phyloP scores from a whole-genome alignment of 2,113 vertebrate genomes.

The Triplophysa siluroides region DNA sequence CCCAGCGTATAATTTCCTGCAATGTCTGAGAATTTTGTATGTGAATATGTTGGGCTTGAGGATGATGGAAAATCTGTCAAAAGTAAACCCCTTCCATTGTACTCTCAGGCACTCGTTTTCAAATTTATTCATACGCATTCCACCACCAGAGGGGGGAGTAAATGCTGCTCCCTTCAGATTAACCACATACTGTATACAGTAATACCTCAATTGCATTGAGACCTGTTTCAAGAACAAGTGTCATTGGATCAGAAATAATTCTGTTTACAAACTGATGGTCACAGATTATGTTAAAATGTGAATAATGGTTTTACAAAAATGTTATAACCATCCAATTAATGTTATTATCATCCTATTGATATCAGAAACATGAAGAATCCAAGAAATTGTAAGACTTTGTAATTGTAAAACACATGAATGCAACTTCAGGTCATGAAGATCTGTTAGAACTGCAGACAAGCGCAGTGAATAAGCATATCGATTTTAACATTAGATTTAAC shows the following conservation, averaged over 20 bases:
- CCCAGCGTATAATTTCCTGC: background rate
- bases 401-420: background rate
- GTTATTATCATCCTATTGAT: slow-evolving; percentile 27
- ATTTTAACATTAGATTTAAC: background rate
- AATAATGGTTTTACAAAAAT: slow-evolving; percentile 17
- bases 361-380: slow-evolving; percentile 42
- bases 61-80: slow-evolving; percentile 32
- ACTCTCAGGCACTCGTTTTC: slow-evolving; percentile 53
- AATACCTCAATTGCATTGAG: slow-evolving; percentile 46
- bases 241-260: slow-evolving; percentile 2
- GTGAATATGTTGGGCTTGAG: slow-evolving; percentile 3
- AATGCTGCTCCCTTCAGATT: background rate
- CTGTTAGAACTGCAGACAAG: slow-evolving; percentile 35
- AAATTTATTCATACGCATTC: slow-evolving; percentile 14
- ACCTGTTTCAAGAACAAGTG: slow-evolving; percentile 7
- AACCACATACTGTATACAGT: slow-evolving; percentile 3
- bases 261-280: slow-evolving; percentile 21
- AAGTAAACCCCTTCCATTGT: slow-evolving; percentile 16
- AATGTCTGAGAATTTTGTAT: slow-evolving; percentile 18
- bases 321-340: too few relatives aligned
- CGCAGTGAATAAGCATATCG: background rate
- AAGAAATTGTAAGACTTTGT: slow-evolving; percentile 45
- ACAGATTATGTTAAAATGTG: slow-evolving; percentile 4
- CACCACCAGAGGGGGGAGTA: slow-evolving; percentile 35
- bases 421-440: slow-evolving; percentile 19